Conservation (phyloP, 2,888 invertebrate species). For the Pachycephus smyrnensis region DNA sequence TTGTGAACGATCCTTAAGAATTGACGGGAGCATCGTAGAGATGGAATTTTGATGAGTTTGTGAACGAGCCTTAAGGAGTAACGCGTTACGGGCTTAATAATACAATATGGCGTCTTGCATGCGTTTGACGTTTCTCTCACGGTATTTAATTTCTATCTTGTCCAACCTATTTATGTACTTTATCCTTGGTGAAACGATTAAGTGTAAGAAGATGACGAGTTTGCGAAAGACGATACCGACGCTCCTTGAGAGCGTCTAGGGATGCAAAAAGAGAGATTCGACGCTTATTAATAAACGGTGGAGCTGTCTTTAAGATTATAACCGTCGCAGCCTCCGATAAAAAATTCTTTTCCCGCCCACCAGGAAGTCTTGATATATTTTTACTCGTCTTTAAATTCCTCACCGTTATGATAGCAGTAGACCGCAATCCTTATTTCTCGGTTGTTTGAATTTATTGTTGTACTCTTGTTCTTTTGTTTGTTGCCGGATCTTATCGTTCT, state of each 20-base stretch:
- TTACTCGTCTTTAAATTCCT: background rate
- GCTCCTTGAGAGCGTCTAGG: no score
- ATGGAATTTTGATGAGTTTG: background rate
- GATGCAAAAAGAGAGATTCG: background rate
- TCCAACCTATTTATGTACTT: background rate
- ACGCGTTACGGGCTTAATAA: background rate
- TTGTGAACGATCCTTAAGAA: background rate
- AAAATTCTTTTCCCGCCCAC: background rate
- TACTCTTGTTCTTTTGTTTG: background rate
- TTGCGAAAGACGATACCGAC: no score
- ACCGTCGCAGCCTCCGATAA: background rate
- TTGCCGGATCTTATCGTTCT: background rate
- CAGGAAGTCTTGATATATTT: background rate
- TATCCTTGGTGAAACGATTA: background rate
- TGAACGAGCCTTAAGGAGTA: background rate
- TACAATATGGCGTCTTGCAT: no score
- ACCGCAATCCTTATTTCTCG: background rate
- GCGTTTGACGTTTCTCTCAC: background rate
- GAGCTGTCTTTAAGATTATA: background rate
- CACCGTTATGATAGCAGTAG: background rate
- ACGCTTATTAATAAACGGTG: background rate
- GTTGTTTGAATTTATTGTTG: background rate
- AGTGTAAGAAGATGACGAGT: background rate
- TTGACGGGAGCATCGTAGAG: background rate
- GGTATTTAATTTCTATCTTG: background rate